Base-by-base conservation (phyloP, 2,888 invertebrate species). In the Coelinius sp. region DNA sequence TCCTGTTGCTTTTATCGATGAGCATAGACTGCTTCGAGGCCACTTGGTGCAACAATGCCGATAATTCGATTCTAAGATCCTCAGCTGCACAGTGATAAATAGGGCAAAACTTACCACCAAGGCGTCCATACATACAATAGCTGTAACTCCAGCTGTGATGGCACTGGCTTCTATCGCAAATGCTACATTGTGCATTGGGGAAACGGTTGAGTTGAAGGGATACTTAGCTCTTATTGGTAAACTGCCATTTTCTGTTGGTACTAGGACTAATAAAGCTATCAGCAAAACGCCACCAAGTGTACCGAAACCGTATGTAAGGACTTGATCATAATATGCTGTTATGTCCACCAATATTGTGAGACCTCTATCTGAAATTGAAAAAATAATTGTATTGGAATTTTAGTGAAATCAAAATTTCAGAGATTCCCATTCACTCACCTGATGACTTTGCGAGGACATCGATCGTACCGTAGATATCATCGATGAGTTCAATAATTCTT, bases 191-290 rank as follows among this genome's bases (percentile, higher is more conserved):
- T 79, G 80, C 68, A 80, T 74, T 6, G 82, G 82, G 0, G 74
- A 74, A n/a, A 24, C 52, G 0, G 75, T 77, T 0, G 80, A 78
- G 24, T 84, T 77, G 59, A 84, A 82, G 3, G 85, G 86, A 66
- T 83, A 85, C 25, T 67, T 75, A 0, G 84, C 81, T 41, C 83
- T 78, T 65, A 86, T 78, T 7, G 84, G 84, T 10, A 86, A 70
- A 2, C 66, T 76, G 0, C 81, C 83, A 0, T 77, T 68, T 20
- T 82, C 76, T n/a, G 74, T 75, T 0, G 85, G 82, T 0, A 81
- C 80, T 10, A 82, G 64, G 25, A 81, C 76, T 41, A 84, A 69
- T 14, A 84, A 62, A 10, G 80, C 82, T 5, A 81, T 20, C 5
- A 75, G 74, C 12, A 84, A 68, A 5, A 68, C 7, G 10, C 64